Base-by-base conservation (phyloP, 1,140 invertebrate genomes). In the Ladona fulva region DNA sequence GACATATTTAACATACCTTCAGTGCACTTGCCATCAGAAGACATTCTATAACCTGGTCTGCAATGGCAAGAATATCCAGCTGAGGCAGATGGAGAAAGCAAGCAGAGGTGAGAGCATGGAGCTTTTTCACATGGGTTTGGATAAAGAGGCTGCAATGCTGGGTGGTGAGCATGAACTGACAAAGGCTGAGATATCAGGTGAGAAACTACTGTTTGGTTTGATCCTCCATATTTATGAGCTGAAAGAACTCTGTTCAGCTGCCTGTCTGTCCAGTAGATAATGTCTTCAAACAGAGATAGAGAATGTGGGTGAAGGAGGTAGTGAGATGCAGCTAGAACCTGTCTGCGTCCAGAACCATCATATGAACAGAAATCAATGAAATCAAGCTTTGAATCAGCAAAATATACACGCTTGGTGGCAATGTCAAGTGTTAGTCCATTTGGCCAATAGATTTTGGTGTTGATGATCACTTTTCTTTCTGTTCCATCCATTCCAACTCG, bases 361-460 rank as follows among this genome's bases (percentile, higher is more conserved):
- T 99, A 99, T 81, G 97, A 93, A 82, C 97, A 98, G 83, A 97
- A 99, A 83, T 99, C 97, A 75, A 99, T 99, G 80, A 97, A 99
- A 83, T 99, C 97, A 16, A 99, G 84, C 83, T 99, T 97, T 0
- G 95, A 97, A 85, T 99, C 98, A 10, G 97, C 97, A 85, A 99
- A 99, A 83, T 99, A 99, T 0, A 99, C 91, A 52, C 97, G 86
- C 83, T 95, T 93, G 0, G 92, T 98, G 0, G 97, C 94, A 10
- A 96, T 94, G 83, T 99, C 98, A 19, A 99, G 84, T 0, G 97
- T 96, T 0, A 99, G 85, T 6, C 97, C 97, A 83, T 99, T 99
- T 0, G 97, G 97, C 97, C 97, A 99, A 85, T 97, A 99, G 25
- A 99, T 97, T 83, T 99, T 99, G 0, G 95, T 97, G 22, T 90